Conservation (phyloP, 2,888 invertebrate species). For the Nysson spinosus region DNA sequence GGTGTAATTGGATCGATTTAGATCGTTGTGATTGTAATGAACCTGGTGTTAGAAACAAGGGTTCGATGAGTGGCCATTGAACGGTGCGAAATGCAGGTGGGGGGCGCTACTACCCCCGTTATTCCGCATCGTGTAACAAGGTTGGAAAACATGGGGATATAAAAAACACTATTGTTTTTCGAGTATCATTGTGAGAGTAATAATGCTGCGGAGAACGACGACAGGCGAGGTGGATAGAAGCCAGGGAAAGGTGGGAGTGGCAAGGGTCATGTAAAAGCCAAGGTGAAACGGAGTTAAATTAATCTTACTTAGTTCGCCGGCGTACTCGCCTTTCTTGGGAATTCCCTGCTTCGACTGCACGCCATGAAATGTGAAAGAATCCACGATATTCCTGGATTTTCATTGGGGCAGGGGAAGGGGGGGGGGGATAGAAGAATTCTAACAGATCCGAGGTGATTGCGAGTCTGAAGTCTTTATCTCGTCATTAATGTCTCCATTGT, state of each 20-base stretch:
- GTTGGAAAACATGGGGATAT: conserved; percentile 1
- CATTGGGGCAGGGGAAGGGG: too few relatives aligned
- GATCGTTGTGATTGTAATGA: too few relatives aligned
- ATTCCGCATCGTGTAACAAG: too few relatives aligned
- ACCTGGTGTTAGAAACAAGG: too few relatives aligned
- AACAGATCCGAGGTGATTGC: too few relatives aligned
- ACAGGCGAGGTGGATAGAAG: conserved; percentile 18
- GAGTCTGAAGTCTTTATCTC: too few relatives aligned
- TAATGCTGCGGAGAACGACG: conserved; percentile 25
- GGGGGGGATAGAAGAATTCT: too few relatives aligned
- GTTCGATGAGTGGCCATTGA: too few relatives aligned
- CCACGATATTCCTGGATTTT: not conserved
- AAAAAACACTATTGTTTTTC: conserved; percentile 33
- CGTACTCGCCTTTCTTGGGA: not conserved
- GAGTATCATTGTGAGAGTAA: conserved; percentile 38
- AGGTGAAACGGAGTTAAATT: conserved; percentile 43
- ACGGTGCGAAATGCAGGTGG: too few relatives aligned
- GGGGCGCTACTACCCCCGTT: too few relatives aligned
- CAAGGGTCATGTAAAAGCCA: conserved; percentile 47
- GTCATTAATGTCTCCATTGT: too few relatives aligned
- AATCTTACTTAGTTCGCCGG: conserved; percentile 21
- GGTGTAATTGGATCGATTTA: too few relatives aligned
- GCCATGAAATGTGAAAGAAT: not conserved
- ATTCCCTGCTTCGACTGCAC: not conserved
- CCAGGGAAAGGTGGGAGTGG: conserved; percentile 47